Base-by-base conservation (phyloP, 2,888 invertebrate genomes). In the Hesperia comma region DNA sequence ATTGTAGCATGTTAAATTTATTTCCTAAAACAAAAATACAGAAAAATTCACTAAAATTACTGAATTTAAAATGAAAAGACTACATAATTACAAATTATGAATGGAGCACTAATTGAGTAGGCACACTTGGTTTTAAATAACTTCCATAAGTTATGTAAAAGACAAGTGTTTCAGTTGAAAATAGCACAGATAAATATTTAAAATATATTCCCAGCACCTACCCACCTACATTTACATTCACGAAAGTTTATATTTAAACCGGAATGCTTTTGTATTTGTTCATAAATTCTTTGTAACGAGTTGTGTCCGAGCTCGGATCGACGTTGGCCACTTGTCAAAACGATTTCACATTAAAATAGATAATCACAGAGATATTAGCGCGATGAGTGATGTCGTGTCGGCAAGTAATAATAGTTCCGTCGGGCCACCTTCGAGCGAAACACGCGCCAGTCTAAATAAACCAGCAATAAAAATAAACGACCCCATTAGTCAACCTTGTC, bases 381-480 rank as follows among this genome's bases (percentile, higher is more conserved):
- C 82, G 88, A 85, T 89, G 91, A 91, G 80, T 87, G 90, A 90
- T 91, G 86, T 83, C 86, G 84, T 86, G 90, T 87, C 86, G 85
- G 83, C 86, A 79, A 83, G 85, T 84, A 89, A 89, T 91, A 90
- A 90, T 87, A 89, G 87, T 81, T 80, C 72, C 78, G 83, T 77
- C 75, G 83, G 80, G 83, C 84, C 84, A 86, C 86, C 86, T 82
- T 79, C 79, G 79, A 79, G 82, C 81, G 79, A 85, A 86, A 70
- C 82, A 84, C 84, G 86, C 83, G 83, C 83, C 82, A 80, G 85
- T 87, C 80, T 82, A 86, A 89, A 90, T 88, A 89, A 87, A 87
- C 84, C 82, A 83, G 84, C 84, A 85, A 89, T 90, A 88, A 90
- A 91, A 90, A 90, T 92, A 92, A 92, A 91, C 88, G 88, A 83